Conservation (phyloP, 2,797 vertebrate species). For the Poliocrania exsul region DNA sequence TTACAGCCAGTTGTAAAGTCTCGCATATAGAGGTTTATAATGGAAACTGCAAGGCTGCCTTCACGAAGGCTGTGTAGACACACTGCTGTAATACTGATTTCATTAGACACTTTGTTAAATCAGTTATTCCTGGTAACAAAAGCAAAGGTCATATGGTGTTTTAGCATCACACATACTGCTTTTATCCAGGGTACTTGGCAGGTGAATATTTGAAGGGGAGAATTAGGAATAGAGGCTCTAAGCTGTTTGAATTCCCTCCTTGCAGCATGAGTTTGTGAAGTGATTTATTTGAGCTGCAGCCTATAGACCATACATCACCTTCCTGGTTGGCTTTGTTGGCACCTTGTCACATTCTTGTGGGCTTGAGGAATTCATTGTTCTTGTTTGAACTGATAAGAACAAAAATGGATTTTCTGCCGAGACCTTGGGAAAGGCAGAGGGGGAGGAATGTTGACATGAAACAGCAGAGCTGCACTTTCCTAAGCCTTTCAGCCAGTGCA, state of each 20-base stretch:
- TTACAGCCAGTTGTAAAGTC: constrained; percentile 17
- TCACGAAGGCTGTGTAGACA: not conserved
- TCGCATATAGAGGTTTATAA: not conserved
- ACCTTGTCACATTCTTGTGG: constrained; percentile 86
- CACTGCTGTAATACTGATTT: not conserved
- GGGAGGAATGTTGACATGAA: constrained; percentile 73
- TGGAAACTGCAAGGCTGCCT: constrained; percentile 22
- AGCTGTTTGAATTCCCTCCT: constrained; percentile 59
- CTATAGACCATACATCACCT: constrained; percentile 82
- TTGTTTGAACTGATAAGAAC: constrained; percentile 87
- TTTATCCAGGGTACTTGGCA: constrained; percentile 22
- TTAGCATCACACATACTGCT: not conserved
- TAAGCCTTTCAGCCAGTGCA: constrained; percentile 32
- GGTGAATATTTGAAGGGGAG: constrained; percentile 46
- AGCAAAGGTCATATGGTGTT: not conserved
- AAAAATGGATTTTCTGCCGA: constrained; percentile 78
- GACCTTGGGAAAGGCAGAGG: constrained; percentile 79
- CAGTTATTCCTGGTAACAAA: constrained; percentile 10
- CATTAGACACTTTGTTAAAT: not conserved
- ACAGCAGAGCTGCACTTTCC: constrained; percentile 69
- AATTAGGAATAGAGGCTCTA: constrained; percentile 4
- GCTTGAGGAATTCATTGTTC: constrained; percentile 86
- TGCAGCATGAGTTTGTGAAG: constrained; percentile 64
- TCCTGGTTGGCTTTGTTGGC: constrained; percentile 83
- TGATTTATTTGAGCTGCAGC: constrained; percentile 79